A percentile compares a stretch with the other conserved stretches of the same genome.
phyloP scores from a whole-genome alignment of 2,888 invertebrate species.

The Campoplex capitator region DNA sequence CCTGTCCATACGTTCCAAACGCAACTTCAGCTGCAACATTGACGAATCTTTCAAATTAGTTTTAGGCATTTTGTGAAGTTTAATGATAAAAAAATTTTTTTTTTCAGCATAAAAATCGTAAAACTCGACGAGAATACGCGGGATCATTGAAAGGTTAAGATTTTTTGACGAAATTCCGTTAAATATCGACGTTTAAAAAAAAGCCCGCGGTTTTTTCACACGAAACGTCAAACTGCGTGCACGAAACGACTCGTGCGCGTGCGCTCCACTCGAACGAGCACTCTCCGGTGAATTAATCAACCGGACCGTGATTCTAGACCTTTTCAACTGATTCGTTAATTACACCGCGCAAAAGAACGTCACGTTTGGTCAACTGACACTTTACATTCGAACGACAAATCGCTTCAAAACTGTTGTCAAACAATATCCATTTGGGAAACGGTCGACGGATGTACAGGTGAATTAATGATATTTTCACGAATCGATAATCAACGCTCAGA shows the following conservation, averaged over 20 bases:
- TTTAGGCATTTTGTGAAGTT: conserved; percentile 7
- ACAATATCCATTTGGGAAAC: neutral
- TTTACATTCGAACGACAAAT: neutral
- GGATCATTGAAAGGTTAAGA: neutral
- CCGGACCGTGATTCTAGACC: conserved; percentile 1
- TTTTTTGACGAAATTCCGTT: neutral
- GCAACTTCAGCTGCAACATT: conserved; percentile 87
- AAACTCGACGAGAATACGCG: neutral
- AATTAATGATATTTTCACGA: neutral
- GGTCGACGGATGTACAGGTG: neutral
- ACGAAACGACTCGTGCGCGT: neutral
- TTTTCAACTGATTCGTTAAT: neutral
- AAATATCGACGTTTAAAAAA: conserved; percentile 8
- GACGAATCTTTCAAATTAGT: conserved; percentile 29
- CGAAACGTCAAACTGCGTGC: neutral
- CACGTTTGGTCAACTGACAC: neutral
- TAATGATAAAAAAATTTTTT: neutral
- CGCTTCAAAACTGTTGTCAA: neutral
- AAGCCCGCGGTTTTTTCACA: conserved; percentile 4
- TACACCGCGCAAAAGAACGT: neutral
- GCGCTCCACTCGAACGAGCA: neutral
- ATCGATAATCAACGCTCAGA: neutral
- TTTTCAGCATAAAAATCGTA: neutral
- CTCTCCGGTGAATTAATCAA: conserved; percentile 4
- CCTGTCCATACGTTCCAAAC: conserved; percentile 89